A percentile compares a stretch with the other conserved stretches of the same genome.
phyloP scores from a whole-genome alignment of 2,888 invertebrate genomes.

The Julus scandinavius region DNA sequence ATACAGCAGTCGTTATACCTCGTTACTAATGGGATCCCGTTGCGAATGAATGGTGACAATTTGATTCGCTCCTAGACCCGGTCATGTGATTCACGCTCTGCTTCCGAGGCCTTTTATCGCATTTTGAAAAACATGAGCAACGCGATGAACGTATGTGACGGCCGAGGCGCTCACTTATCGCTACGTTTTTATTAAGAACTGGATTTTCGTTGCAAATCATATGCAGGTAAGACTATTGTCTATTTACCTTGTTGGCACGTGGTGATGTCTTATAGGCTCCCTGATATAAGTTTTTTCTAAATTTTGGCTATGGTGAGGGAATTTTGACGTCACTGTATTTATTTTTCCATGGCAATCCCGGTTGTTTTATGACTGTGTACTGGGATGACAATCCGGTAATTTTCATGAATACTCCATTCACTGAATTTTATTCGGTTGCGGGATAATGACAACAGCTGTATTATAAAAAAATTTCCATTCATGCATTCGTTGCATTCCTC shows the following conservation, averaged over 20 bases:
- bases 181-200: not conserved
- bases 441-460: too few relatives aligned
- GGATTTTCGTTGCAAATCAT: constrained; percentile 15
- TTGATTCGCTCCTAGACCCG: constrained; percentile 33
- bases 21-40: constrained; percentile 22
- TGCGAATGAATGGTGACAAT: constrained; percentile 42
- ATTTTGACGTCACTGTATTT: too few relatives aligned
- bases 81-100: constrained; percentile 31
- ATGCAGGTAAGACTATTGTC: constrained; percentile 27
- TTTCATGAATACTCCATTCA: too few relatives aligned
- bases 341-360: too few relatives aligned
- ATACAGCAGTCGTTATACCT: not conserved
- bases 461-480: too few relatives aligned
- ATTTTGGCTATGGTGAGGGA: too few relatives aligned
- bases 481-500: too few relatives aligned
- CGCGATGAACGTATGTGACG: not conserved
- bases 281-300: too few relatives aligned
- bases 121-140: not conserved
- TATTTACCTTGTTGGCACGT: not conserved
- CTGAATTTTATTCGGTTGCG: too few relatives aligned
- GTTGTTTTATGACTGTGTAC: too few relatives aligned
- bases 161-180: not conserved
- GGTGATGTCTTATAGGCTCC: not conserved
- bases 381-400: too few relatives aligned
- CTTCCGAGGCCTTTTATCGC: constrained; percentile 9